phyloP scores from a whole-genome alignment of 2,797 vertebrate species.

The Argyrosomus regius region DNA sequence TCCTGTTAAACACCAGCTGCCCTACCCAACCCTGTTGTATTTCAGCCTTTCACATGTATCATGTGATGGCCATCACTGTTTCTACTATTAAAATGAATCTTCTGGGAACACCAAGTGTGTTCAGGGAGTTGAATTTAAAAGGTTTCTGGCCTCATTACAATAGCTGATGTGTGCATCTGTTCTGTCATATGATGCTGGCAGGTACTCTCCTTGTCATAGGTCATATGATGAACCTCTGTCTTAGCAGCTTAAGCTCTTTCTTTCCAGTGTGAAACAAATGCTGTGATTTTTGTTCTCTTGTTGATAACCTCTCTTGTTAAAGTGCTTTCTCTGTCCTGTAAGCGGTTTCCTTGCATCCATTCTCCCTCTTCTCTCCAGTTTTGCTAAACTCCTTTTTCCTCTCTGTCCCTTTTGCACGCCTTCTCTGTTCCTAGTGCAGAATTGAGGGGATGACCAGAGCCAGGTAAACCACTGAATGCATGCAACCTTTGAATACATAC shows the following conservation, averaged over 20 bases:
- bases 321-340: conserved; percentile 49
- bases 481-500: conserved; percentile 36
- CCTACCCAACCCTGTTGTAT: background rate
- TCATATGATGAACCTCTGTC: background rate
- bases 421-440: conserved; percentile 95
- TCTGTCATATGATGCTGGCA: conserved; percentile 17
- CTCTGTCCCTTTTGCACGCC: conserved; percentile 90
- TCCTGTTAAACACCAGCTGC: conserved; percentile 30
- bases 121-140: background rate
- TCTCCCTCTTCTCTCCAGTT: conserved; percentile 62
- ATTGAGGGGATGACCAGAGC: conserved; percentile 92
- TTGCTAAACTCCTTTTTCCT: conserved; percentile 86
- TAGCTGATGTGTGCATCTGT: conserved; percentile 1
- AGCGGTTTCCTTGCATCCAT: conserved; percentile 42
- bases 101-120: background rate
- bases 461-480: conserved; percentile 90
- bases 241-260: background rate
- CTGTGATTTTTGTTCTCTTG: conserved; percentile 18
- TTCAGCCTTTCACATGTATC: background rate
- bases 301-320: background rate
- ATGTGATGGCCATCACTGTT: conserved; percentile 12
- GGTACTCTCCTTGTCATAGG: background rate
- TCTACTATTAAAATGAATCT: background rate
- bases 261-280: conserved; percentile 12
- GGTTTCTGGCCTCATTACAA: background rate